Base-by-base conservation (phyloP, 2,888 invertebrate genomes). In the Drosophila meridiana region DNA sequence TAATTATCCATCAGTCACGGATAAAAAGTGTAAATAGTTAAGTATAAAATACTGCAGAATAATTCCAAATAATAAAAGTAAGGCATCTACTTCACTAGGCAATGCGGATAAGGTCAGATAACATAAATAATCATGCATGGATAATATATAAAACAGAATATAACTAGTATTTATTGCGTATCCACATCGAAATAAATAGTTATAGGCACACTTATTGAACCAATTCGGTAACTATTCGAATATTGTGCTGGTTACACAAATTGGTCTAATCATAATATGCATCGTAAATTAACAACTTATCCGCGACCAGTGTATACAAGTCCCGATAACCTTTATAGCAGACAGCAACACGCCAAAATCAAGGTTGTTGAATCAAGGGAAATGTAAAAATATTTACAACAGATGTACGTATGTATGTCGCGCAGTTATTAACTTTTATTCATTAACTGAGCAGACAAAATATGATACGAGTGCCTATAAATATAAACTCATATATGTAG, bases 351-450 rank as follows among this genome's bases (percentile, higher is more conserved):
- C 28, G 20, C 42, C 52, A 62, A 52, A 78, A 80, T 88, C 87
- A 89, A 84, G 89, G 84, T 89, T 74, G 78, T 59, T 76, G 58
- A 71, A 73, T 87, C 71, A 68, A 75, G 68, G 67, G 53, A 65
- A 74, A 67, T 85, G 70, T 61, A 70, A 65, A 88, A 83, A 78
- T 73, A 73, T 86, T 88, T 88, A 80, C 87, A 70, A 66, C 48
- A 73, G 68, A 66, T 50, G 55, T 67, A 28, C 48, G 57, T 64
- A 28, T 63, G 59, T 67, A 36, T 74, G 62, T 43, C 56, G 65
- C 64, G 67, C 69, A 71, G 81, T 76, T 88, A 88, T 86, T 84
- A 89, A 76, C 70, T 69, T 78, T 72, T 76, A 72, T 83, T 72
- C 66, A 80, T 75, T 78, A 75, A 75, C 74, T 40, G 66, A 45